These are phyloP conservation scores for Drosophila yakuba DNA, from an alignment of 1,140 invertebrate species.

Conservation along the genomic window DNA sequence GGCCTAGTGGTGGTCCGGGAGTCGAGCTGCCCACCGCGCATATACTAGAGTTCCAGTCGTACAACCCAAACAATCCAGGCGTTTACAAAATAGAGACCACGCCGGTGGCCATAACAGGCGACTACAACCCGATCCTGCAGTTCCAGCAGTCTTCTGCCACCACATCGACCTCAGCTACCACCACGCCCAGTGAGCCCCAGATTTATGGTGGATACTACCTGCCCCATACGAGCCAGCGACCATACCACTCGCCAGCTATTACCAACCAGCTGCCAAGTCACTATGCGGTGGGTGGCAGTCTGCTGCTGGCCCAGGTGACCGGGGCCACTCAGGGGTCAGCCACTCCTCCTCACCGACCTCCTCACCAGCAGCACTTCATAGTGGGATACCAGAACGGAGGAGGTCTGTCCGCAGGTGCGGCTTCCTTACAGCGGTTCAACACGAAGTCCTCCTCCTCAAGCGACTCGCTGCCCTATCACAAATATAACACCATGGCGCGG, in stretches of 20 bases:
- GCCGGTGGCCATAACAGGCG: conserved; percentile 82
- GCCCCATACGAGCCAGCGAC: conserved; percentile 25
- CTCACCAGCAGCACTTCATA: conserved; percentile 49
- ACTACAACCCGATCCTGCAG: conserved; percentile 82
- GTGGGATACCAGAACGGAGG: conserved; percentile 64
- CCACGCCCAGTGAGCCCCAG: conserved; percentile 57
- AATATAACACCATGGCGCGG: conserved; percentile 75
- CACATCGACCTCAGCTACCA: conserved; percentile 58
- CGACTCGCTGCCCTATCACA: conserved; percentile 79
- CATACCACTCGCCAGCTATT: conserved; percentile 9
- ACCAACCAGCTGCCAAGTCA: conserved; percentile 44
- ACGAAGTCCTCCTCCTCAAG: conserved; percentile 84
- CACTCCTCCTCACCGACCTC: conserved; percentile 28
- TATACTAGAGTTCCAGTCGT: conserved; percentile 83
- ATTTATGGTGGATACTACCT: conserved; percentile 51
- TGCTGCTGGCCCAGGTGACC: conserved; percentile 39
- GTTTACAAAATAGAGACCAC: conserved; percentile 84
- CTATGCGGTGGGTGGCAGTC: conserved; percentile 44
- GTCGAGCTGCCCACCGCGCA: conserved; percentile 61
- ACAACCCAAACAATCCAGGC: conserved; percentile 84
- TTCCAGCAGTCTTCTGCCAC: conserved; percentile 69
- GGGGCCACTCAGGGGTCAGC: conserved; percentile 11
- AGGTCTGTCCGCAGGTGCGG: conserved; percentile 8
- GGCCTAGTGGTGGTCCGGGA: neutral
- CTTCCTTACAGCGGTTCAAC: conserved; percentile 68